phyloP scores from a whole-genome alignment of 2,888 invertebrate genomes.

The Poecilus cupreus region DNA sequence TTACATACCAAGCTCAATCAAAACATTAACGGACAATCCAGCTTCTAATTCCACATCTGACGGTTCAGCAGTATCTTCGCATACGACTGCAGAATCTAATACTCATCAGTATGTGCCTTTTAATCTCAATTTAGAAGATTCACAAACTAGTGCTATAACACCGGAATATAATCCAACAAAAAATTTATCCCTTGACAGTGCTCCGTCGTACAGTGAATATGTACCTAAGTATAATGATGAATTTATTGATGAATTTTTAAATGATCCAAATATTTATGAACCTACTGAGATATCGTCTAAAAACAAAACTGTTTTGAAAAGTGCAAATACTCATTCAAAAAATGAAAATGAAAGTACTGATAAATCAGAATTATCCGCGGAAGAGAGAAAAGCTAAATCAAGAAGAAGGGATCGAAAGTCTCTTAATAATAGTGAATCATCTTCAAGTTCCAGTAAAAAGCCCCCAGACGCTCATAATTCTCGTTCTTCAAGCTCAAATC shows the following conservation, averaged over 20 bases:
- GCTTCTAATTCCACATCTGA: background rate
- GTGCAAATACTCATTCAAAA: background rate
- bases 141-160: background rate
- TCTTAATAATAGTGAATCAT: background rate
- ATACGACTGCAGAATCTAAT: background rate
- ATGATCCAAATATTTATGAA: constrained; percentile 51
- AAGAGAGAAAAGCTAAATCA: background rate
- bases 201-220: constrained; percentile 22
- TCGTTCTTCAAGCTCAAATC: background rate
- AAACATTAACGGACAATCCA: constrained; percentile 29
- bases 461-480: background rate
- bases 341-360: constrained; percentile 6
- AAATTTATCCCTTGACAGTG: constrained; percentile 11
- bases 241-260: constrained; percentile 52
- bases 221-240: constrained; percentile 51
- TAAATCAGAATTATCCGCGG: background rate
- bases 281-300: constrained; percentile 34
- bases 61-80: background rate
- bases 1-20: constrained; percentile 54
- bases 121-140: constrained; percentile 19
- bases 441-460: constrained; percentile 8
- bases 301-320: background rate
- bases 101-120: constrained; percentile 51
- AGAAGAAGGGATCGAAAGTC: background rate
- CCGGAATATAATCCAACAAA: constrained; percentile 44